Base-by-base conservation (phyloP, 2,113 vertebrate genomes). In the Prionailurus bengalensis region DNA sequence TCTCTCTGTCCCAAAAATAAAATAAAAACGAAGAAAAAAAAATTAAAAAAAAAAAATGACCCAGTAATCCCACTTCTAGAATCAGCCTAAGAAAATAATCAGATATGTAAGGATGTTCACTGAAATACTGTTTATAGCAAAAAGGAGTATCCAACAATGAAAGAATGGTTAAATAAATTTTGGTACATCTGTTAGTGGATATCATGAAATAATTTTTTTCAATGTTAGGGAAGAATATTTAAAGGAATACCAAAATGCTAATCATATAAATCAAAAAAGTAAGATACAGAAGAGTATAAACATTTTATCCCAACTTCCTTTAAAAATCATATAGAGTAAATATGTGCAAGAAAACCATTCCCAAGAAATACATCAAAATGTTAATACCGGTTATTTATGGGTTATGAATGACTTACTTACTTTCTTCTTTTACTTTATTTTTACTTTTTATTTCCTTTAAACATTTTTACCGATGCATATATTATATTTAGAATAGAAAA, bases 401-500 rank as follows among this genome's bases (percentile, higher is more conserved):
- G 45, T 84, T 97, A 88, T 84, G 53, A 91, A 94, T 93, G 79
- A 96, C 45, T 96, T 85, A 96, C 45, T 96, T 85, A 65, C 45
- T 95, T 93, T 97, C 31, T 95, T 93, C 63, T 68, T 83, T 90
- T 89, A 66, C 45, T 95, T 95, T 33, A 53, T 73, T 88, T 89
- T 96, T 78, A 91, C 71, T 94, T 96, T 93, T 85, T 84, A 91
- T 95, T 97, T 96, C 89, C 74, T 92, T 93, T 92, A 71, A 33
- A 87, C 25, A 76, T 94, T 95, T 97, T 58, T 85, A 82, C 80
- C 53, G 91, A 71, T 23, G 33, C 45, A 81, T 83, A 79, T 94
- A 97, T 96, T 83, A 79, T 94, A 97, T 96, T 96, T 97, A 97
- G 97, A 92, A 87, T n/a, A 92, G 76, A 29, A 81, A 90, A 93